phyloP scores from a whole-genome alignment of 92 coral and sea anemone species.

The Parazoanthus swiftii region DNA sequence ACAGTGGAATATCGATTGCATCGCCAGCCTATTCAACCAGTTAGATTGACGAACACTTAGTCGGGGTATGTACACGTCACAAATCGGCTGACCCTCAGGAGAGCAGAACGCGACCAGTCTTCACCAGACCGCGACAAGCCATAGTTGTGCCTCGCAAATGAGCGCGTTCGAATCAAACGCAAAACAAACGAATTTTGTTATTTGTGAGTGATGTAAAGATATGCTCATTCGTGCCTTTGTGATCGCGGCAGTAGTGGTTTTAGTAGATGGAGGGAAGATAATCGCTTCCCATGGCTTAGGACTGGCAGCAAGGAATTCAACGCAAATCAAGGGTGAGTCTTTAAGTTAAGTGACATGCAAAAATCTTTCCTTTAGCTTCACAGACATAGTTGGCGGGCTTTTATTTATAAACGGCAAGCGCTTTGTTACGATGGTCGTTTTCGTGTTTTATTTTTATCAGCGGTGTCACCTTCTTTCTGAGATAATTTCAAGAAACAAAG shows the following conservation, averaged over 20 bases:
- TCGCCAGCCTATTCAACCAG: conserved; percentile 14
- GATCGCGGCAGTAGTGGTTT: conserved; percentile 3
- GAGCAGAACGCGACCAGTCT: conserved; percentile 1
- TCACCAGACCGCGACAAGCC: conserved; percentile 40
- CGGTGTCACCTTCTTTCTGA: not conserved
- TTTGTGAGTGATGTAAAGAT: conserved; percentile 33
- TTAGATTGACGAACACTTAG: conserved; percentile 28
- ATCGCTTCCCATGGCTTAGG: not conserved
- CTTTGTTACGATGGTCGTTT: not conserved
- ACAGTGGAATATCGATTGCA: conserved; percentile 36
- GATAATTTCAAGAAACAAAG: not conserved
- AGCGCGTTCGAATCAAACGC: conserved; percentile 13
- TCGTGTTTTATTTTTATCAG: not conserved
- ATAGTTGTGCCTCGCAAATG: conserved; percentile 34
- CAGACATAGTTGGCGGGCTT: conserved; percentile 14
- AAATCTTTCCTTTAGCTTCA: too few species aligned
- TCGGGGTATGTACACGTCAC: conserved; percentile 31
- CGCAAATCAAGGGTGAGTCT: conserved; percentile 10
- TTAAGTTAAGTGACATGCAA: not conserved
- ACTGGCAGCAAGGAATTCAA: not conserved
- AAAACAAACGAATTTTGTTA: conserved; percentile 12
- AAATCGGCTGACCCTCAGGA: conserved; percentile 37
- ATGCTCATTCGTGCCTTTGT: conserved; percentile 33
- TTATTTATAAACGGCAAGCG: not conserved
- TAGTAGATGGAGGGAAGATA: not conserved